These are phyloP conservation scores for Eriosoma lanigerum DNA, from an alignment of 1,140 invertebrate genomes.

Conservation along the genomic window DNA sequence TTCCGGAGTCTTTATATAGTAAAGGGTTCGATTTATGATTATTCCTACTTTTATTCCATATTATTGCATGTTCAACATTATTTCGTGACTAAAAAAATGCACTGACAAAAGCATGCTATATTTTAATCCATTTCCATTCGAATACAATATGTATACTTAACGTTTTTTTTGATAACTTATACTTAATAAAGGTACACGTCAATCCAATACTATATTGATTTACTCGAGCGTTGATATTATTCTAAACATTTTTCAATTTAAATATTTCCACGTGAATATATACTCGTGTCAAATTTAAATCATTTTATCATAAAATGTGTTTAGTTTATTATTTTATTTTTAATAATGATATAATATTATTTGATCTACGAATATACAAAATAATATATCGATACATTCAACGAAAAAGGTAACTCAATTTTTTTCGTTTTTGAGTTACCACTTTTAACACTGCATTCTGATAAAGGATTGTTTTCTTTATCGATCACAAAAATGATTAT, in stretches of 20 bases:
- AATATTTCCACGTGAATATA: not conserved
- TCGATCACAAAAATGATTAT: too few relatives aligned
- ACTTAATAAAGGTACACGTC: not conserved
- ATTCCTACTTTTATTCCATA: slow-evolving; percentile 6
- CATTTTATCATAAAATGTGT: not conserved
- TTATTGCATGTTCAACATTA: slow-evolving; percentile 38
- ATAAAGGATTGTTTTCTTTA: too few relatives aligned
- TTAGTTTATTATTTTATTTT: not conserved
- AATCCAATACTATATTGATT: slow-evolving; percentile 32
- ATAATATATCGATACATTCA: too few relatives aligned
- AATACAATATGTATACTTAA: not conserved
- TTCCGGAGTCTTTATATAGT: not conserved
- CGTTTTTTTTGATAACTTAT: not conserved
- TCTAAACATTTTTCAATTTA: not conserved
- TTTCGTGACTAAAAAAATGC: slow-evolving; percentile 35
- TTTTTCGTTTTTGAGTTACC: too few relatives aligned
- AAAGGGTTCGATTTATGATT: slow-evolving; percentile 42
- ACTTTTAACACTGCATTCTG: too few relatives aligned
- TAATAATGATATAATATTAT: not conserved
- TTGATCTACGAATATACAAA: too few relatives aligned
- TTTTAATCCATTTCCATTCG: slow-evolving; percentile 42
- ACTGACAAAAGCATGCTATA: slow-evolving; percentile 28
- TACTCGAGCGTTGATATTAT: not conserved
- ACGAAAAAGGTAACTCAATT: too few relatives aligned
- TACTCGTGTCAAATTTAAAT: not conserved